Conservation (phyloP, 2,113 vertebrate genomes). For the Eupsittula cactorum region DNA sequence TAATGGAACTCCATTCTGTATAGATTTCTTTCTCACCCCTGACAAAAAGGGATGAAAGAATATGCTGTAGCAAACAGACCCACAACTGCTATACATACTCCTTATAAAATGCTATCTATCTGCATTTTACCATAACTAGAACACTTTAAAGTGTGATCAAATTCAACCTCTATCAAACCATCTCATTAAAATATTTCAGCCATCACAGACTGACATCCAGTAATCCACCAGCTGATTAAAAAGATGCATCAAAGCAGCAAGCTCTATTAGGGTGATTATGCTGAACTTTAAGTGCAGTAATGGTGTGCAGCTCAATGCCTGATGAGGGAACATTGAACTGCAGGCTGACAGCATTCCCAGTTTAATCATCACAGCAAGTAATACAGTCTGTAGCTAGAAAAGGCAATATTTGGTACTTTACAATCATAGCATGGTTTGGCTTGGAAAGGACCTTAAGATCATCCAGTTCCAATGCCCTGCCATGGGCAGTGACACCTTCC, state of each 20-base stretch:
- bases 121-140: not conserved
- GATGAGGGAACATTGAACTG: not conserved
- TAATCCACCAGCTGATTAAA: not conserved
- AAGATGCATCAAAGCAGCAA: not conserved
- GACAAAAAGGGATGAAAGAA: not conserved
- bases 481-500: not conserved
- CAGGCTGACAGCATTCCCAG: not conserved
- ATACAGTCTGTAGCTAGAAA: not conserved
- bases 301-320: not conserved
- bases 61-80: not conserved
- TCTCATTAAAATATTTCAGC: not conserved
- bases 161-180: not conserved
- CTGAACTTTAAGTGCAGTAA: not conserved
- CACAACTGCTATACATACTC: too few species aligned
- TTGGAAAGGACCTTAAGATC: not conserved
- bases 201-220: not conserved
- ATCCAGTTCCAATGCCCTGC: not conserved
- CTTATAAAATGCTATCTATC: not conserved
- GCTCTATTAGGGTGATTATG: rapidly evolving
- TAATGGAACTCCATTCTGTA: not conserved
- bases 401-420: not conserved
- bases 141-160: not conserved
- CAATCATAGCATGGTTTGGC: not conserved
- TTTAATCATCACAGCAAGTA: not conserved
- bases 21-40: not conserved